phyloP scores from a whole-genome alignment of 2,113 vertebrate species.

The Prietella phreatophila region DNA sequence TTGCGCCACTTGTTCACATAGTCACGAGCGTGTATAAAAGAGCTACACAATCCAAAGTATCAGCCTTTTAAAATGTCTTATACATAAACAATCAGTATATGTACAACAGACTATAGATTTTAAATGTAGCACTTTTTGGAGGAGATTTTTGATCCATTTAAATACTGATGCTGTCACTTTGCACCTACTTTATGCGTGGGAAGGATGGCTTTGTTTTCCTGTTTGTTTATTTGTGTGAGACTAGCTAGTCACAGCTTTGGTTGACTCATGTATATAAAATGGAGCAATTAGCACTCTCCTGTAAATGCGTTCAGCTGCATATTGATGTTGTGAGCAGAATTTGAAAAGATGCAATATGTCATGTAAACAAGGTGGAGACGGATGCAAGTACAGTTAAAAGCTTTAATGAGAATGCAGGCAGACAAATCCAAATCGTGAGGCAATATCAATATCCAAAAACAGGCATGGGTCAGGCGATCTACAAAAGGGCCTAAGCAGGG shows the following conservation, averaged over 20 bases:
- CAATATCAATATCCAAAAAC: no score
- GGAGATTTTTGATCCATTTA: not conserved
- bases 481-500: no score
- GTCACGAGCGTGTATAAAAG: not conserved
- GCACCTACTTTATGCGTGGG: not conserved
- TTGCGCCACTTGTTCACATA: slow-evolving; percentile 57
- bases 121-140: not conserved
- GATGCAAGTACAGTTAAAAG: no score
- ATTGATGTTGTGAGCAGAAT: not conserved
- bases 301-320: not conserved
- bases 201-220: slow-evolving; percentile 9
- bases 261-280: slow-evolving; percentile 7
- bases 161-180: not conserved
- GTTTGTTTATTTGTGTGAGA: not conserved
- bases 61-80: not conserved
- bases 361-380: no score
- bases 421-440: no score
- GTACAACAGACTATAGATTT: not conserved
- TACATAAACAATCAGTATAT: not conserved
- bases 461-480: no score
- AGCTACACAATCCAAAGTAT: not conserved
- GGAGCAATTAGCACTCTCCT: slow-evolving; percentile 5
- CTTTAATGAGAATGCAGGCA: no score
- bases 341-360: not conserved
- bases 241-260: not conserved